Evolutionary conservation across 2,797 vertebrate species (phyloP).

Genomic region (Heterohyrax brucei): DNA sequence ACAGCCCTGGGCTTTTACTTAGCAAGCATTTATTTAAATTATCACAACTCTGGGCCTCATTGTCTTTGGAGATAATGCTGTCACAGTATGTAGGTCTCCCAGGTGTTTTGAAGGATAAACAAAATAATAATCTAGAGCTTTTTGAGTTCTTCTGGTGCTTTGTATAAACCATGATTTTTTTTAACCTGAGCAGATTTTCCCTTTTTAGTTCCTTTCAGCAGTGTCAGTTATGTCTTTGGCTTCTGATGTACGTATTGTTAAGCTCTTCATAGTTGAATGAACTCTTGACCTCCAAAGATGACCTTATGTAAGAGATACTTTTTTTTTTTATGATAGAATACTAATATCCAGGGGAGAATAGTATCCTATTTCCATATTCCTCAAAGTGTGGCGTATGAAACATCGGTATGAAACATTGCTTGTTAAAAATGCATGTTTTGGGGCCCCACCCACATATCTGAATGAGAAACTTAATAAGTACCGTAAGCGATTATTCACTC

Average conservation of each 20-base stretch:
- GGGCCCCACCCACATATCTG: neutral
- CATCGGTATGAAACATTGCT: neutral
- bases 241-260: neutral
- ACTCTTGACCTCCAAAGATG: neutral
- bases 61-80: constrained; percentile 13
- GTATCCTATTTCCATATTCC: neutral
- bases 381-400: neutral
- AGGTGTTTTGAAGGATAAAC: constrained; percentile 47
- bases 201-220: neutral
- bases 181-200: neutral
- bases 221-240: neutral
- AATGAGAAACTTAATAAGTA: neutral
- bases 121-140: constrained; percentile 13
- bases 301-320: neutral
- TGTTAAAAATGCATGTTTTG: neutral
- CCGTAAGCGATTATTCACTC: neutral
- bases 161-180: neutral
- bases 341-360: neutral
- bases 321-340: neutral
- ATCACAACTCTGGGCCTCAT: neutral
- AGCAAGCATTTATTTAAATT: constrained; percentile 61
- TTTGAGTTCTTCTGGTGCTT: constrained; percentile 43
- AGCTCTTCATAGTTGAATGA: neutral
- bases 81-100: neutral
- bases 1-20: constrained; percentile 55